phyloP scores from a whole-genome alignment of 2,797 vertebrate species.

The Mallotus villosus region DNA sequence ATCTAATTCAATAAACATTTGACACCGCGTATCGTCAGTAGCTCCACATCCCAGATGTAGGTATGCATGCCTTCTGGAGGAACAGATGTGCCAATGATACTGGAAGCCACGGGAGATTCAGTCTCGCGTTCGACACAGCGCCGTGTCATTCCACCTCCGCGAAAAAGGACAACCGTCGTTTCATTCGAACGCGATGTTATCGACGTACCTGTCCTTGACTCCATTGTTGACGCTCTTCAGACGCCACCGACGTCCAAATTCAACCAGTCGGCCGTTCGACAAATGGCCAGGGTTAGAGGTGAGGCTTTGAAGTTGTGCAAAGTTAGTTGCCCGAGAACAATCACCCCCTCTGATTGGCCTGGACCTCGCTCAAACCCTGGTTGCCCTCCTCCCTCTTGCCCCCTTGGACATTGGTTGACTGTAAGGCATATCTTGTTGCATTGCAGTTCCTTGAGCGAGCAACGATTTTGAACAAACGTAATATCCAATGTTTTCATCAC shows the following conservation, averaged over 20 bases:
- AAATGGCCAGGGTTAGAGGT: no score
- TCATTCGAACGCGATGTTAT: neutral
- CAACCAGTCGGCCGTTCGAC: no score
- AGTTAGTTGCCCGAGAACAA: no score
- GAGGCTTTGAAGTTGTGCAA: no score
- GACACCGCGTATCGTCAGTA: neutral
- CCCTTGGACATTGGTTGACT: neutral
- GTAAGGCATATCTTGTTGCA: conserved; percentile 3
- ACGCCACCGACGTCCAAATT: no score
- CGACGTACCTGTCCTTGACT: neutral
- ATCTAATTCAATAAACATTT: neutral
- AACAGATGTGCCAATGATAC: neutral
- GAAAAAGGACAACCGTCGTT: conserved; percentile 24
- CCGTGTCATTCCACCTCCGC: conserved; percentile 55
- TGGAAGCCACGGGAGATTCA: conserved; percentile 16
- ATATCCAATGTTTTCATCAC: conserved; percentile 16
- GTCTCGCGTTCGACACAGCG: conserved; percentile 55
- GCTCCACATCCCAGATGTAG: neutral
- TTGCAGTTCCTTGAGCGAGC: conserved; percentile 1
- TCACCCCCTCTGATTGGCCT: no score
- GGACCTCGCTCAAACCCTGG: neutral
- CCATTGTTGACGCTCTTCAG: neutral
- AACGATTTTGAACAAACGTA: conserved; percentile 27
- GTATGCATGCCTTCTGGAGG: neutral
- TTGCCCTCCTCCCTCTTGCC: neutral